phyloP scores from a whole-genome alignment of 2,888 invertebrate genomes.

The Pherbina coryleti region DNA sequence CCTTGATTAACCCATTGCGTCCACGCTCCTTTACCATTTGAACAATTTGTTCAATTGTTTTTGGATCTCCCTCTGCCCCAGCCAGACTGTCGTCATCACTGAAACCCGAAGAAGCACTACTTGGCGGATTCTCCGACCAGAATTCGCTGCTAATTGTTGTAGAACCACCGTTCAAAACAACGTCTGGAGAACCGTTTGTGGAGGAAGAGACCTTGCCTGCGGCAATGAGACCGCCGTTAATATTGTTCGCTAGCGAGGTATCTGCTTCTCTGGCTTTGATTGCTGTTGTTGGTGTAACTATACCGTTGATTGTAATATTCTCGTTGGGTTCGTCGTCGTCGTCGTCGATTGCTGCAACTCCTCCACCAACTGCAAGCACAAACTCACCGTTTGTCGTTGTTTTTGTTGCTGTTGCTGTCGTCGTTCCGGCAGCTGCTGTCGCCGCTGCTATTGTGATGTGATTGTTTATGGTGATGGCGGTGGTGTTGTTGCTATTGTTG shows the following conservation, averaged over 20 bases:
- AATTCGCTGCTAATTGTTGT: conserved; percentile 60
- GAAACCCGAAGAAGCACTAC: conserved; percentile 85
- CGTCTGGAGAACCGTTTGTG: conserved; percentile 22
- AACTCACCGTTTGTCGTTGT: conserved; percentile 49
- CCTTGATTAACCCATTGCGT: conserved; percentile 84
- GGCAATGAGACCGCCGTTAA: conserved; percentile 38
- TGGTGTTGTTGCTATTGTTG: conserved; percentile 50
- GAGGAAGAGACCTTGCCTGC: conserved; percentile 35
- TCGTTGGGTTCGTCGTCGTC: conserved; percentile 61
- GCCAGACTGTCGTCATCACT: conserved; percentile 91
- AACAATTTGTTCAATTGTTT: conserved; percentile 76
- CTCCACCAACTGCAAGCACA: conserved; percentile 40
- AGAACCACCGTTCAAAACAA: conserved; percentile 44
- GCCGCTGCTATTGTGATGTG: conserved; percentile 62
- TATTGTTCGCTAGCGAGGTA: conserved; percentile 42
- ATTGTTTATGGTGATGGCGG: conserved; percentile 51
- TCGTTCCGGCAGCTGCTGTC: conserved; percentile 61
- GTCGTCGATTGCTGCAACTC: neutral
- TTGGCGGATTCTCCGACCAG: conserved; percentile 75
- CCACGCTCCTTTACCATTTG: conserved; percentile 79
- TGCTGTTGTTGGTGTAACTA: conserved; percentile 33
- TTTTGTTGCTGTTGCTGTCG: conserved; percentile 50
- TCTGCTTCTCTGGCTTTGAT: conserved; percentile 39
- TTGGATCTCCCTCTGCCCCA: conserved; percentile 78
- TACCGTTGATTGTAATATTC: conserved; percentile 54